phyloP scores from a whole-genome alignment of 2,888 invertebrate species.

The Willowsia nigromaculata region DNA sequence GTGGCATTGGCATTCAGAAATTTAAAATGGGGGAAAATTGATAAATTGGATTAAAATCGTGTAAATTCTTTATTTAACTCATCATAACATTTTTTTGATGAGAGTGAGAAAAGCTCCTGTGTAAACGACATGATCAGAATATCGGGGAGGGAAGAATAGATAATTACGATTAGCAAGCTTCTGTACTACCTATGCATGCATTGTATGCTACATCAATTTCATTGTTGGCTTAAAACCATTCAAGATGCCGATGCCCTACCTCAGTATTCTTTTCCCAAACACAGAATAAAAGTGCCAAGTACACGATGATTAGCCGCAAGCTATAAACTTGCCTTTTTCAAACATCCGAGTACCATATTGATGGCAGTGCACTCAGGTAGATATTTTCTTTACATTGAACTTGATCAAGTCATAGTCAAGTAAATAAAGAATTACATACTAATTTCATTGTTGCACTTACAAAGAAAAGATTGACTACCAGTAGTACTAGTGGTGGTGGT shows the following conservation, averaged over 20 bases:
- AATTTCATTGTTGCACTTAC: not conserved
- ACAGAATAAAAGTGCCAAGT: no score
- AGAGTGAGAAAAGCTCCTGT: not conserved
- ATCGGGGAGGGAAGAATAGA: not conserved
- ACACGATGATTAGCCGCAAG: not conserved
- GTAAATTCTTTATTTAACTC: not conserved
- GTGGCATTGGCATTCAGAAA: constrained; percentile 41
- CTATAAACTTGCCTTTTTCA: not conserved
- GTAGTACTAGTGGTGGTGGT: not conserved
- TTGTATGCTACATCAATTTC: not conserved
- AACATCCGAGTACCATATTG: not conserved
- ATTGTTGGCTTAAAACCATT: not conserved
- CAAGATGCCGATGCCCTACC: no score
- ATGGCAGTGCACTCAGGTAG: not conserved
- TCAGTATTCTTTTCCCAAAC: no score
- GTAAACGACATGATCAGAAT: not conserved
- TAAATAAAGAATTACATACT: not conserved
- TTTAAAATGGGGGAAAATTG: not conserved
- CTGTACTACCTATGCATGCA: not conserved
- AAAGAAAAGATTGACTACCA: not conserved
- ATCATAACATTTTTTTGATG: not conserved
- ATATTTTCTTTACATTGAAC: constrained; percentile 9
- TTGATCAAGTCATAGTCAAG: not conserved
- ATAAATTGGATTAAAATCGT: not conserved
- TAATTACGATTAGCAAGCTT: not conserved